Evolutionary conservation across 2,888 invertebrate genomes (phyloP).

Genomic region (Drosophila pseudotalamancana): DNA sequence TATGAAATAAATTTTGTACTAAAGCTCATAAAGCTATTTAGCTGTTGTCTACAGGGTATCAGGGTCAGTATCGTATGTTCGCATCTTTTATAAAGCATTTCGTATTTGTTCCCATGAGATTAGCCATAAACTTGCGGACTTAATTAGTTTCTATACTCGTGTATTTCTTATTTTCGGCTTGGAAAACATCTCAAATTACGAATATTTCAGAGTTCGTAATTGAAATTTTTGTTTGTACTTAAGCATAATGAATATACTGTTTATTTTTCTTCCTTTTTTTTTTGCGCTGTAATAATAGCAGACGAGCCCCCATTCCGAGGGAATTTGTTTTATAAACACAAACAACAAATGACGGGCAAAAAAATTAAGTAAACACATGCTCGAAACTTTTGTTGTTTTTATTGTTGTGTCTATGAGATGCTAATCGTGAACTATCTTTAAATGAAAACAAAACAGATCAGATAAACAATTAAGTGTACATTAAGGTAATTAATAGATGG

Average conservation of each 20-base stretch:
- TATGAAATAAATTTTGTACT: neutral
- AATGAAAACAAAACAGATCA: neutral
- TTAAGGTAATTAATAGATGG: no score
- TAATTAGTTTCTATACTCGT: neutral
- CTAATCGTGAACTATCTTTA: neutral
- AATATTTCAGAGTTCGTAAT: neutral
- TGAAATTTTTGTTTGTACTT: conserved; percentile 12
- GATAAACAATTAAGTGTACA: neutral
- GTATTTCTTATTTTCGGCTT: neutral
- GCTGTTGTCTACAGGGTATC: conserved; percentile 13
- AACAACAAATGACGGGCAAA: conserved; percentile 14
- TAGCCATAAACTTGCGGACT: conserved; percentile 12
- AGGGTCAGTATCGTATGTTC: conserved; percentile 10
- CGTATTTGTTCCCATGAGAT: conserved; percentile 29
- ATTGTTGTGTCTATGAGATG: neutral
- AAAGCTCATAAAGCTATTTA: conserved; percentile 1
- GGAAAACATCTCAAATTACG: conserved; percentile 20
- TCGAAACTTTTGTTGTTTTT: neutral
- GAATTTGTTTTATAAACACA: conserved; percentile 19
- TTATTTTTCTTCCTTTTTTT: neutral
- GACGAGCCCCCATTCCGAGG: conserved; percentile 38
- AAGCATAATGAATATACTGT: neutral
- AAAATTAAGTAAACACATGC: conserved; percentile 1
- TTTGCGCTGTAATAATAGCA: conserved; percentile 24
- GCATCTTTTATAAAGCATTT: neutral